These are phyloP conservation scores for Tethea ocularis DNA, from an alignment of 2,888 invertebrate genomes.

Conservation along the genomic window DNA sequence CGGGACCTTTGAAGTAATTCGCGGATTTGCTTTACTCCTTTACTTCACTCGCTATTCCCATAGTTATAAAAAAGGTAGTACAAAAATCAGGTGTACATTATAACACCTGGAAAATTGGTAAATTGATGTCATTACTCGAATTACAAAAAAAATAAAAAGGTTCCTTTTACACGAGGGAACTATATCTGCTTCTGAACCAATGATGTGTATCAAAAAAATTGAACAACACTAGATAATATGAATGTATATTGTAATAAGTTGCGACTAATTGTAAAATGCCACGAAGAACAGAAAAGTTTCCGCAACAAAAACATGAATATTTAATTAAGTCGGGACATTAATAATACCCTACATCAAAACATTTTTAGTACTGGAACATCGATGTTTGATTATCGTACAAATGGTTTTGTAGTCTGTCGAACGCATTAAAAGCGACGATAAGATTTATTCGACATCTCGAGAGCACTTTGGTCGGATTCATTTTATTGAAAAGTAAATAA, in stretches of 20 bases:
- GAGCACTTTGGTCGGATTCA: constrained; percentile 15
- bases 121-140: constrained; percentile 41
- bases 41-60: constrained; percentile 47
- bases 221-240: background rate
- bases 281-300: constrained; percentile 24
- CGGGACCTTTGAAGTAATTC: constrained; percentile 33
- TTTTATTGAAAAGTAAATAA: constrained; percentile 46
- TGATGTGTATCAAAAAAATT: background rate
- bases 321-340: constrained; percentile 1
- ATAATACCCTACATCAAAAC: constrained; percentile 5
- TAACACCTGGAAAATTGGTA: constrained; percentile 49
- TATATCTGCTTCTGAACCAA: background rate
- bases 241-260: constrained; percentile 22
- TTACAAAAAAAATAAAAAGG: constrained; percentile 37
- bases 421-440: constrained; percentile 22
- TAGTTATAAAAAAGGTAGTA: constrained; percentile 35
- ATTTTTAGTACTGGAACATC: background rate
- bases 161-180: background rate
- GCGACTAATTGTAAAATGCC: constrained; percentile 38
- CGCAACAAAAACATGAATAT: background rate
- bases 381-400: constrained; percentile 8
- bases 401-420: constrained; percentile 22
- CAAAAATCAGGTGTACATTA: constrained; percentile 16
- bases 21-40: constrained; percentile 54
- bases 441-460: constrained; percentile 20